Evolutionary conservation across 2,797 vertebrate genomes (phyloP).

Genomic region (Anguilla obscura): DNA sequence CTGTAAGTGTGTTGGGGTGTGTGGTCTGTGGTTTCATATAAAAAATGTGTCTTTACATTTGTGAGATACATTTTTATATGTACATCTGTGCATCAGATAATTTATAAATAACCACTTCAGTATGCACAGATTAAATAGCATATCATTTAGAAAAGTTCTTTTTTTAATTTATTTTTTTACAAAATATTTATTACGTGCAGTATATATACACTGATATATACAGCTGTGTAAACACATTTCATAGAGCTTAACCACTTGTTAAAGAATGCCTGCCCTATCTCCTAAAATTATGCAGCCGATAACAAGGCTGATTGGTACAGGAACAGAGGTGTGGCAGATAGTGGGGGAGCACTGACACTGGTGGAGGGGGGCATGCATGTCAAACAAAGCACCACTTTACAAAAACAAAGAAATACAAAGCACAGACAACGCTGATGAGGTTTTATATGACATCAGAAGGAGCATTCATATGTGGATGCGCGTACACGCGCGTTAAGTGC

Average conservation of each 20-base stretch:
- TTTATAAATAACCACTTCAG: background rate
- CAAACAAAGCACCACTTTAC: conserved; percentile 28
- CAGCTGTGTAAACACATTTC: background rate
- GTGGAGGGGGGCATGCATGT: background rate
- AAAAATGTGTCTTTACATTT: background rate
- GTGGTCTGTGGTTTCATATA: background rate
- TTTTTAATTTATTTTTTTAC: background rate
- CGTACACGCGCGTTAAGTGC: too few species aligned
- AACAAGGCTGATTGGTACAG: background rate
- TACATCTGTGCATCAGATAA: background rate
- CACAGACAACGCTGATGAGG: background rate
- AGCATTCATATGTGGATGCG: background rate
- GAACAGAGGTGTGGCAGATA: background rate
- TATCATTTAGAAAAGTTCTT: background rate
- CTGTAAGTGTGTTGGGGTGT: background rate
- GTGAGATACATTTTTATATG: background rate
- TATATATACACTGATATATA: background rate
- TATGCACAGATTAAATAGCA: background rate
- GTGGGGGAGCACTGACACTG: background rate
- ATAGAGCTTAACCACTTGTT: background rate
- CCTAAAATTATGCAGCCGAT: background rate
- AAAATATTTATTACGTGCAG: background rate
- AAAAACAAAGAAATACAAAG: conserved; percentile 25
- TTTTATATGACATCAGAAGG: background rate
- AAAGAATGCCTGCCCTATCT: background rate